phyloP scores from a whole-genome alignment of 2,888 invertebrate species.

The Timema cristinae region DNA sequence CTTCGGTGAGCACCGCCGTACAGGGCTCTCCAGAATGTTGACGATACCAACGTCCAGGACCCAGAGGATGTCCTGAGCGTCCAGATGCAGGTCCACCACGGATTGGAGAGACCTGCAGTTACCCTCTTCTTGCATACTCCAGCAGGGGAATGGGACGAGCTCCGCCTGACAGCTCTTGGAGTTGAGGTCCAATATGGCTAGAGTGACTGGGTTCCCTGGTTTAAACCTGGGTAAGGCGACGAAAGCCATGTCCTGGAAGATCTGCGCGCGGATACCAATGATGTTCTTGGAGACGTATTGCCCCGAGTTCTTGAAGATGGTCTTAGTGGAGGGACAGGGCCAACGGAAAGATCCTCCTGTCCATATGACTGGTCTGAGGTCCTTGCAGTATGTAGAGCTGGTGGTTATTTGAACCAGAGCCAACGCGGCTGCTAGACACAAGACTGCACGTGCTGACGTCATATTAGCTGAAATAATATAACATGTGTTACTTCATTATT shows the following conservation, averaged over 20 bases:
- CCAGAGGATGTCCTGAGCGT: conserved; percentile 66
- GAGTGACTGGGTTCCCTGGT: conserved; percentile 40
- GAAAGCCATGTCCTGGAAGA: conserved; percentile 54
- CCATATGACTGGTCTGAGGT: conserved; percentile 3
- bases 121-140: conserved; percentile 60
- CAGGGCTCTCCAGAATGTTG: conserved; percentile 61
- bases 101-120: conserved; percentile 63
- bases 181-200: conserved; percentile 52
- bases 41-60: conserved; percentile 66
- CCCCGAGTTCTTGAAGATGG: conserved; percentile 54
- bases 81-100: conserved; percentile 61
- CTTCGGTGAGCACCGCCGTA: conserved; percentile 59
- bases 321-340: conserved; percentile 56
- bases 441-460: no score
- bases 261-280: conserved; percentile 58
- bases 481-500: no score
- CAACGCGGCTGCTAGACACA: no score
- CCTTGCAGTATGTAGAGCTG: conserved; percentile 43
- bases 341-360: conserved; percentile 38
- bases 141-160: conserved; percentile 59
- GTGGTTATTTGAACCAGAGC: no score
- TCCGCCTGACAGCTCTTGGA: conserved; percentile 49
- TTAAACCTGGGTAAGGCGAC: conserved; percentile 51
- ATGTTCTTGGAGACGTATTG: conserved; percentile 57
- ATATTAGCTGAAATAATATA: no score